phyloP scores from a whole-genome alignment of 2,797 vertebrate species.

The Furcifer pardalis region DNA sequence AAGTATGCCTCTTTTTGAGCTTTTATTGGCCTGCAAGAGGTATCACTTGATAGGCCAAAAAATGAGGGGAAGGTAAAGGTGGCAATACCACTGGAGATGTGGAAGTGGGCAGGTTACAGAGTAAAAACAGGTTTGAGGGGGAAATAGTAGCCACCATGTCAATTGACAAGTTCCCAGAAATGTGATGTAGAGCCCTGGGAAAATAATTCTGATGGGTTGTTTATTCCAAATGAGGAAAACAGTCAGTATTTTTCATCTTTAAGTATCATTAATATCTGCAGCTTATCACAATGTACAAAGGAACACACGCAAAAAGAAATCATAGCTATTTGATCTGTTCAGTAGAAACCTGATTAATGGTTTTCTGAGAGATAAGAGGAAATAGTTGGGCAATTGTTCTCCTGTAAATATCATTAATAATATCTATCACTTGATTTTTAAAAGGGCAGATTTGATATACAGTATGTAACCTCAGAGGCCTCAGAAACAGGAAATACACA shows the following conservation, averaged over 20 bases:
- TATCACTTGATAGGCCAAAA: neutral
- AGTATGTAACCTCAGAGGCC: slow-evolving; percentile 9
- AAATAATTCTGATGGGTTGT: slow-evolving; percentile 23
- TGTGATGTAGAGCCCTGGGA: neutral
- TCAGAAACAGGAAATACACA: slow-evolving; percentile 13
- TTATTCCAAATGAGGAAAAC: neutral
- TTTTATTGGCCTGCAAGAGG: no score
- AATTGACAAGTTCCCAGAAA: slow-evolving; percentile 6
- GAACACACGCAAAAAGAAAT: slow-evolving; percentile 25
- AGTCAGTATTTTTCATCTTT: slow-evolving; percentile 28
- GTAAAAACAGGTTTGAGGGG: neutral
- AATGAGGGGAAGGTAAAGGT: no score
- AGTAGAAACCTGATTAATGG: slow-evolving; percentile 59
- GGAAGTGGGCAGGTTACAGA: neutral
- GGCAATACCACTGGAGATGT: neutral
- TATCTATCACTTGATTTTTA: slow-evolving; percentile 31
- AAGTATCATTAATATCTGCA: slow-evolving; percentile 15
- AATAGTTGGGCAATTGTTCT: slow-evolving; percentile 57
- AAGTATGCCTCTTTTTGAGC: no score
- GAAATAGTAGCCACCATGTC: neutral
- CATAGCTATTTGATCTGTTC: slow-evolving; percentile 14
- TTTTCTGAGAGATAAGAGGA: slow-evolving; percentile 41
- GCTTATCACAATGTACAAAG: neutral
- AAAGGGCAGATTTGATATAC: slow-evolving; percentile 51
- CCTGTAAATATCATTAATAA: slow-evolving; percentile 65